phyloP scores from a whole-genome alignment of 2,113 vertebrate genomes.

The Rhombomys opimus region DNA sequence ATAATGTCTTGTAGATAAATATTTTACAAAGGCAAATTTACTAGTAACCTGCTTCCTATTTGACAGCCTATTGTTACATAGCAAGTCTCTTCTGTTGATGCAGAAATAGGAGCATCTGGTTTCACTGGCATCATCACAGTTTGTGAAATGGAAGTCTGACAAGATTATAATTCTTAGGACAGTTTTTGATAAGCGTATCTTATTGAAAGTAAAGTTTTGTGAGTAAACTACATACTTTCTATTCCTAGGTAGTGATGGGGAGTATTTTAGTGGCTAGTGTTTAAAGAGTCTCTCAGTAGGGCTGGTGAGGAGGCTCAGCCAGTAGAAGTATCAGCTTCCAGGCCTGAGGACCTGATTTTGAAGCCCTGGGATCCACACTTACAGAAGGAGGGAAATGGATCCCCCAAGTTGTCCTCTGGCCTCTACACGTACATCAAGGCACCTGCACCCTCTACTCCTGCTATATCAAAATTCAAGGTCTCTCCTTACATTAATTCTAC shows the following conservation, averaged over 20 bases:
- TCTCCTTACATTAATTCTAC: not conserved
- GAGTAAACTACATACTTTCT: not conserved
- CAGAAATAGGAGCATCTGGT: not conserved
- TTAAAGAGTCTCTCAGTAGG: not conserved
- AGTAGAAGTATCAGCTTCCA: not conserved
- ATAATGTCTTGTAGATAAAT: not conserved
- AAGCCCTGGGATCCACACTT: not conserved
- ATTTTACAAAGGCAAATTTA: not conserved
- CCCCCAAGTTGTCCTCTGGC: not conserved
- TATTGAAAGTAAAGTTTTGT: not conserved
- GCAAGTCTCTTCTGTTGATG: not conserved
- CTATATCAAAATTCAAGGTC: not conserved
- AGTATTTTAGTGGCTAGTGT: not conserved
- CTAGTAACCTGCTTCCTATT: not conserved
- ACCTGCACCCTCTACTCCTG: not conserved
- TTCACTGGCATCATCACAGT: not conserved
- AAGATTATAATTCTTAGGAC: not conserved
- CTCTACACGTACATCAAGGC: not conserved
- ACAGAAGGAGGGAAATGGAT: not conserved
- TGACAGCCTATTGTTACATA: not conserved
- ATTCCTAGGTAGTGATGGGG: not conserved
- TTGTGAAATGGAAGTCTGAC: not conserved
- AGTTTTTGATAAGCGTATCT: not conserved
- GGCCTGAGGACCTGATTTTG: not conserved
- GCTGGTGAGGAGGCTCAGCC: not conserved